Evolutionary conservation across 2,797 vertebrate species (phyloP).

Genomic region (Pipistrellus pygmaeus): DNA sequence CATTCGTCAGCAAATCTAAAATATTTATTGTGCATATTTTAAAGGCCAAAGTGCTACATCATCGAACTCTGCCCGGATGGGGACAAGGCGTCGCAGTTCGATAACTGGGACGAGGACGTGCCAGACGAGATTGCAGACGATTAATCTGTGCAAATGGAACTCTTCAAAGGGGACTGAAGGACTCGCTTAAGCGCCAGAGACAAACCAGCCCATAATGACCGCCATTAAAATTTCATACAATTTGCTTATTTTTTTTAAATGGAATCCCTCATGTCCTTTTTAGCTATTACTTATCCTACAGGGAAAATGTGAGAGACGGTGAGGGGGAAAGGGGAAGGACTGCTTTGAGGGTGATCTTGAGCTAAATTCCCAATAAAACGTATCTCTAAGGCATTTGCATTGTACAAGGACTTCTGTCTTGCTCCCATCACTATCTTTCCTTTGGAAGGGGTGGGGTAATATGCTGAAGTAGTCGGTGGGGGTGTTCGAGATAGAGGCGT

Average conservation of each 20-base stretch:
- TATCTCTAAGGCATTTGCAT: neutral
- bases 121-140: conserved; percentile 41
- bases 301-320: neutral
- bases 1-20: conserved; percentile 78
- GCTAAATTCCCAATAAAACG: neutral
- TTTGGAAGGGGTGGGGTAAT: neutral
- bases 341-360: neutral
- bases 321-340: neutral
- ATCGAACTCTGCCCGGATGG: conserved; percentile 24
- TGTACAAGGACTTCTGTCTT: neutral
- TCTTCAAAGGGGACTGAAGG: conserved; percentile 29
- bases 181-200: conserved; percentile 40
- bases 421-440: neutral
- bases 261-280: conserved; percentile 20
- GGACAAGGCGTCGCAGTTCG: neutral
- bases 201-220: conserved; percentile 63
- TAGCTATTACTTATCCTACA: neutral
- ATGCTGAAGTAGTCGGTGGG: neutral
- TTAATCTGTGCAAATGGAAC: conserved; percentile 66
- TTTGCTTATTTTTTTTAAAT: conserved; percentile 67
- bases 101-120: neutral
- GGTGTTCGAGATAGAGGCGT: fast-evolving
- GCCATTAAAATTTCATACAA: conserved; percentile 71
- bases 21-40: conserved; percentile 77
- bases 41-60: conserved; percentile 76